These are phyloP conservation scores for Drosophila cardini DNA, from an alignment of 1,140 invertebrate species.

Conservation along the genomic window DNA sequence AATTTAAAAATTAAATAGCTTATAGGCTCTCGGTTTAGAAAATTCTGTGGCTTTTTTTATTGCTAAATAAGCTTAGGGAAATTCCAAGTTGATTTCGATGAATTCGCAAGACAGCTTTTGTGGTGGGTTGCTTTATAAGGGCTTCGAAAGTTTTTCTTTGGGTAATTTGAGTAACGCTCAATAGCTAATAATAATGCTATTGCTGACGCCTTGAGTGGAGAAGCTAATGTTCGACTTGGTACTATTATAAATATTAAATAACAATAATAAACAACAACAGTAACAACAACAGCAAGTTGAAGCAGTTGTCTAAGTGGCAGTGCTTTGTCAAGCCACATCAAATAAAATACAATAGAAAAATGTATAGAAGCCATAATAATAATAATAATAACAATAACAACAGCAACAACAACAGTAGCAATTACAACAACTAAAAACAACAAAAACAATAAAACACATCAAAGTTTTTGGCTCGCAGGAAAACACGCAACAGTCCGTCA, in stretches of 20 bases:
- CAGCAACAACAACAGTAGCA: conserved; percentile 23
- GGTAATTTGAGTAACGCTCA: conserved; percentile 24
- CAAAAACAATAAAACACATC: conserved; percentile 53
- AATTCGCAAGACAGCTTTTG: background rate
- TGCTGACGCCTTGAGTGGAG: conserved; percentile 48
- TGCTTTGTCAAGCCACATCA: conserved; percentile 70
- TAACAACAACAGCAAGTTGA: conserved; percentile 56
- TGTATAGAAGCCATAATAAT: conserved; percentile 28
- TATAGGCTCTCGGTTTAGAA: rapidly evolving
- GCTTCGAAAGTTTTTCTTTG: background rate
- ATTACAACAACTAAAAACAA: too few species aligned
- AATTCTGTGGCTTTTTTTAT: too few species aligned
- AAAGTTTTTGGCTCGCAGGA: conserved; percentile 67
- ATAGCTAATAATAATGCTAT: conserved; percentile 55
- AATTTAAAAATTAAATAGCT: too few species aligned
- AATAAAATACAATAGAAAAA: conserved; percentile 75
- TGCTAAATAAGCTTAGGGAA: too few species aligned
- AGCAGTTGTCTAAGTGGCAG: conserved; percentile 75
- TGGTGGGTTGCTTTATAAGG: conserved; percentile 8
- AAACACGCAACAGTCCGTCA: conserved; percentile 77
- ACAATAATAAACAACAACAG: conserved; percentile 69
- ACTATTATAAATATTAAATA: conserved; percentile 76
- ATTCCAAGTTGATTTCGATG: too few species aligned
- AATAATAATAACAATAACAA: conserved; percentile 31
- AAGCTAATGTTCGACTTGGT: conserved; percentile 42